Conservation (phyloP, 2,113 vertebrate species). For the Cyprichromis sp. region DNA sequence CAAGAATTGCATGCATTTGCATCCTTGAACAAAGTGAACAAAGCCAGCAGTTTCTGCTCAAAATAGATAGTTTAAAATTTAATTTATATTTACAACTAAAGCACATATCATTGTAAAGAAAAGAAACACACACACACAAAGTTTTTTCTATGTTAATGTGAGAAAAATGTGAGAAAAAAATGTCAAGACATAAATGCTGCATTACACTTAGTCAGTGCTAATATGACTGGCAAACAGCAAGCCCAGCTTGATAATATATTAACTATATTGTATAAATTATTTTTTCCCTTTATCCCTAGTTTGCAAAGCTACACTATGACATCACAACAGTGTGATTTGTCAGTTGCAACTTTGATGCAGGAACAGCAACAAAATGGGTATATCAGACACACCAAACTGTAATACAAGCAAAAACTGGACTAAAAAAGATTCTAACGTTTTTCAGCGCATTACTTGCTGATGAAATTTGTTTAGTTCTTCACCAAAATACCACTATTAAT, state of each 20-base stretch:
- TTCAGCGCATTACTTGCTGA: accelerated
- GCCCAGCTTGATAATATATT: background rate
- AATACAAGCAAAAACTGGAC: background rate
- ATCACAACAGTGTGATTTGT: background rate
- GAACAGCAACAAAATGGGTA: background rate
- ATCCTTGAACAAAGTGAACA: background rate
- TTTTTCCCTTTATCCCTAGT: background rate
- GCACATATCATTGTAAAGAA: background rate
- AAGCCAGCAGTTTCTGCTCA: background rate
- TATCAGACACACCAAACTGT: background rate
- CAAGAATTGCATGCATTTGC: background rate
- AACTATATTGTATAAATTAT: background rate
- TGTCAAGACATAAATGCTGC: background rate
- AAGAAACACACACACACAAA: background rate
- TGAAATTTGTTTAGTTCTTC: background rate
- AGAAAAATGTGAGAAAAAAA: background rate
- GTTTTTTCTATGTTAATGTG: background rate
- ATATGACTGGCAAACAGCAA: background rate
- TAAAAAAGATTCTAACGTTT: background rate
- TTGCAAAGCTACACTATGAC: background rate
- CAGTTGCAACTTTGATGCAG: background rate
- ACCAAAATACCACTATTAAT: background rate
- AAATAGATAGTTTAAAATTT: background rate
- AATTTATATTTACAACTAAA: background rate
- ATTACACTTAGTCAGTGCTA: background rate